Evolutionary conservation across 2,113 vertebrate species (phyloP), one percentile per base, ranked within the genome.

Genomic region (Fukomys damarensis): DNA sequence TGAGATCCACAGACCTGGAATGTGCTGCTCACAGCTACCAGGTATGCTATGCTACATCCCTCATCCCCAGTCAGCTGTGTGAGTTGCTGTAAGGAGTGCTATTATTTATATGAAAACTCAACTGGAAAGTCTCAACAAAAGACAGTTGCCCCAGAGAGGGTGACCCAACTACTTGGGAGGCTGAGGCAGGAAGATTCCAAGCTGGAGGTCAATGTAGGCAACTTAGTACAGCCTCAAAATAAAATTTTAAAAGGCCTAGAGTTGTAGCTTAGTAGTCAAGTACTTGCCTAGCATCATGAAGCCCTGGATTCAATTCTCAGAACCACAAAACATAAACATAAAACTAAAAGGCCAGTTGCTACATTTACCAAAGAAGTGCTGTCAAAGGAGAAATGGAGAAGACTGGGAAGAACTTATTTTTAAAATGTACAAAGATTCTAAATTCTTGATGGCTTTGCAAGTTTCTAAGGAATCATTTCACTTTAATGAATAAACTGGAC

Each of bases 1-100:
- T 6, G 26, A 70, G 43, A 26, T 20, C 83, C n/a, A 22, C 22
- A 1, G 17, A 5, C 49, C 6, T 0, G 41, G 0, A 3, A 9
- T 6, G 38, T 0, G 7, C 49, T 8, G 7, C 32, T 7, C 30
- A 13, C 0, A 1, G 58, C 74, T 17, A 13, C 43, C 26, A 2
- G 59, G 54, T 24, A 16, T 38, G 35, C 22, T 16, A 20, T 22
- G 5, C 32, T 22, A 5, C 4, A 11, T 10, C 52, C 17, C n/a
- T 24, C 74, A 30, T 28, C 52, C 10, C 54, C 1, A 0, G 32
- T 19, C 49, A 49, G 35, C 11, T 4, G 17, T 35, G 12, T 5
- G 24, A 54, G 41, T 54, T 52, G 16, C 43, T 13, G 0, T 56
- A 49, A 72, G 88, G 84, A 63, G 32, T 0, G 4, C 52, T 49